Base-by-base conservation (phyloP, 2,113 vertebrate species). In the Gobio gobio region DNA sequence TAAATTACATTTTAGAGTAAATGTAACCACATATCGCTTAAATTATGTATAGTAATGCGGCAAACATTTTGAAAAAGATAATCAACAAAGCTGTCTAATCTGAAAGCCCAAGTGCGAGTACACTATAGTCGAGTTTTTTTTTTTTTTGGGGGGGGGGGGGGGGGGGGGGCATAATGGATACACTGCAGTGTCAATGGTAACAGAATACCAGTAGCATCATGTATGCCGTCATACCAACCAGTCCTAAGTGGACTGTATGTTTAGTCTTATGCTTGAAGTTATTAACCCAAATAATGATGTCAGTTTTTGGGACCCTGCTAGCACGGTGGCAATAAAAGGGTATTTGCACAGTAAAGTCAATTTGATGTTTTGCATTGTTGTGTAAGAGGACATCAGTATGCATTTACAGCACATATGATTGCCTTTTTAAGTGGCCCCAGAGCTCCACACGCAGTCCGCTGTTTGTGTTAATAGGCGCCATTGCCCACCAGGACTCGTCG, bases 391-490 rank as follows among this genome's bases (percentile, higher is more conserved):
- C 13, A 20, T 54, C 12, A 58, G 49, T 56, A 54, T 72, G 51
- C 22, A 1, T 72, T 83, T 72, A 82, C 26, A 36, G 47, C 49
- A 56, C 26, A 51, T 70, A 36, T 51, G 49, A 73, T 72, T 58
- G 81, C 49, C 29, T 72, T 83, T 22, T 61, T 58, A 70, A 77
- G 75, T 86, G 22, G 51, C 29, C 72, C 85, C 45, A 64, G 12
- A 78, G 77, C 82, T 20, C 49, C 8, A 36, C 18, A 58, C 40
- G 33, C 47, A 43, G 26, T 74, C 45, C 22, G 24, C 54, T 64
- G 24, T 78, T 83, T 84, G 79, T 84, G 73, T 82, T 78, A 87
- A 64, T 64, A 66, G 64, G 83, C 20, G 51, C 58, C 80, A 77
- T 79, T 78, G 81, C 80, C 76, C 33, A 61, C 73, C 80, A 64